Conservation (phyloP, 2,888 invertebrate species). For the Meta bourneti region DNA sequence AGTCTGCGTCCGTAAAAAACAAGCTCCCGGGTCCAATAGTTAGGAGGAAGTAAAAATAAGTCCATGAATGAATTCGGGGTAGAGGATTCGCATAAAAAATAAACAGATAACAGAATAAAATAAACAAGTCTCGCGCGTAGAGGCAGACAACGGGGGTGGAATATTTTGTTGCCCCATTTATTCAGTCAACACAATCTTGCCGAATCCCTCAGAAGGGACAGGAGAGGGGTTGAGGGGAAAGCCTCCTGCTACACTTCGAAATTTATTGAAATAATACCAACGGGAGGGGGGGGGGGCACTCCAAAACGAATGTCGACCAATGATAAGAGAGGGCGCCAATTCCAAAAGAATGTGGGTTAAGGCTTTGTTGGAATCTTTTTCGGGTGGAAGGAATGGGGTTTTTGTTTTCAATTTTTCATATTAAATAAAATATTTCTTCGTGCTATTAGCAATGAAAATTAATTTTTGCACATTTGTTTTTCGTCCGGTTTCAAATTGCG, state of each 20-base stretch:
- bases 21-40: background rate
- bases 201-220: background rate
- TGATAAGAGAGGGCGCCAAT: conserved; percentile 36
- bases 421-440: too few relatives aligned
- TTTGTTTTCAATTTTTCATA: too few relatives aligned
- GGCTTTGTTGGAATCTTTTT: background rate
- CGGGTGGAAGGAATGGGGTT: too few relatives aligned
- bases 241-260: background rate
- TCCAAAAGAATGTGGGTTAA: background rate
- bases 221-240: conserved; percentile 3
- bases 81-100: background rate
- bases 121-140: background rate
- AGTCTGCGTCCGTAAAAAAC: background rate
- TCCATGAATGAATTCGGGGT: conserved; percentile 6
- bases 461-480: too few relatives aligned
- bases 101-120: background rate
- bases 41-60: background rate
- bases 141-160: background rate
- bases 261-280: conserved; percentile 26
- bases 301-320: conserved; percentile 46
- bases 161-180: background rate
- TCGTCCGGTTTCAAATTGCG: too few relatives aligned
- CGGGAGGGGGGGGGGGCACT: background rate
- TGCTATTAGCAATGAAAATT: too few relatives aligned
- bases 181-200: conserved; percentile 1